Conservation (phyloP, 2,113 vertebrate genomes). For the Apistogramma diplotaenia region DNA sequence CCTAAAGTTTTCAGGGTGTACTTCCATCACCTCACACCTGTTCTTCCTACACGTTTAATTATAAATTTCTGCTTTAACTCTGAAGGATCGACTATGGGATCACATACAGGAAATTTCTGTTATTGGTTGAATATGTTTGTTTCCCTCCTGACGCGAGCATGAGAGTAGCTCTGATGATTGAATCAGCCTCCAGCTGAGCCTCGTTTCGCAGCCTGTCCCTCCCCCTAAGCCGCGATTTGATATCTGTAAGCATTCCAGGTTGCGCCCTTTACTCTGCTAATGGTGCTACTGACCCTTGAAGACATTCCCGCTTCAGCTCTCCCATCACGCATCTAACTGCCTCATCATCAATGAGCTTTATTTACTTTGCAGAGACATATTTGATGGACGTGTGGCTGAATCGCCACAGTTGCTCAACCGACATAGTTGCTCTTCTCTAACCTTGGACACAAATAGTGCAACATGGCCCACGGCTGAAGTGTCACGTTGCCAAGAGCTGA, state of each 20-base stretch:
- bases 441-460: conserved; percentile 10
- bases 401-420: not conserved
- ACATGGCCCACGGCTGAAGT: conserved; percentile 9
- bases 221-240: conserved; percentile 61
- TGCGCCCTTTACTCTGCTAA: conserved; percentile 67
- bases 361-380: not conserved
- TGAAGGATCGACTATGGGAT: not conserved
- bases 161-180: conserved; percentile 47
- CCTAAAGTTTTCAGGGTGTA: conserved; percentile 9
- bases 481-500: not conserved
- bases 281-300: conserved; percentile 58
- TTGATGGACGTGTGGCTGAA: not conserved
- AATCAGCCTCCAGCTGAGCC: conserved; percentile 30
- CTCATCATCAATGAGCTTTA: conserved; percentile 33
- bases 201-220: conserved; percentile 24
- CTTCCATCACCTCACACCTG: conserved; percentile 42
- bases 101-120: conserved; percentile 13
- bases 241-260: conserved; percentile 71
- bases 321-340: conserved; percentile 51
- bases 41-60: conserved; percentile 39
- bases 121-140: conserved; percentile 15
- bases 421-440: not conserved
- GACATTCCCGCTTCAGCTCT: conserved; percentile 38
- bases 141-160: conserved; percentile 25
- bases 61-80: conserved; percentile 47